Evolutionary conservation across 2,888 invertebrate species (phyloP).

Genomic region (Hipparchia sbordonii): DNA sequence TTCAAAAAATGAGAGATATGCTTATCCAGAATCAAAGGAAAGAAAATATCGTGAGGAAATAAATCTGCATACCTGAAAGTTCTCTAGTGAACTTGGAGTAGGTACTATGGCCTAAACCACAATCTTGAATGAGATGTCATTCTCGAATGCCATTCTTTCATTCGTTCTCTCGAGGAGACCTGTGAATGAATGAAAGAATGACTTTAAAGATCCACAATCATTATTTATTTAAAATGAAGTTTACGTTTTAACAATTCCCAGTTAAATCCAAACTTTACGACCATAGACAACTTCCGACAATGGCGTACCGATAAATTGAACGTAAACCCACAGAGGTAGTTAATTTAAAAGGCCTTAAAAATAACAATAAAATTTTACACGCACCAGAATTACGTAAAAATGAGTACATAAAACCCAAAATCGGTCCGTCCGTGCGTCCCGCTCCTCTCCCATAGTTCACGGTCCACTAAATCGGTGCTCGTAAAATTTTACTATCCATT

Average conservation of each 20-base stretch:
- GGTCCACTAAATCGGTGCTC: slow-evolving; percentile 60
- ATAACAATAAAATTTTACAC: slow-evolving; percentile 44
- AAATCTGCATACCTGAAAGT: too few species aligned
- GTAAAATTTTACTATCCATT: slow-evolving; percentile 76
- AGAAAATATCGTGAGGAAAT: too few species aligned
- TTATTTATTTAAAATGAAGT: not conserved
- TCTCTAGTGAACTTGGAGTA: too few species aligned
- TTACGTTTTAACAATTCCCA: slow-evolving; percentile 3
- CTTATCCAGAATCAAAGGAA: too few species aligned
- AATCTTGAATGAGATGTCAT: too few species aligned
- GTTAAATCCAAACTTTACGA: slow-evolving; percentile 21
- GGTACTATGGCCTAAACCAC: too few species aligned
- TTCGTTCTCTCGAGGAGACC: too few species aligned
- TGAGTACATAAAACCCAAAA: slow-evolving; percentile 36
- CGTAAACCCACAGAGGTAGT: slow-evolving; percentile 23
- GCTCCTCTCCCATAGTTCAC: slow-evolving; percentile 61
- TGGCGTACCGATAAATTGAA: slow-evolving; percentile 29
- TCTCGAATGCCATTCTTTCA: too few species aligned
- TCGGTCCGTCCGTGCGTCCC: slow-evolving; percentile 10
- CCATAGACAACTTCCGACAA: slow-evolving; percentile 31
- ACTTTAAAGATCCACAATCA: too few species aligned
- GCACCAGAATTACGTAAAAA: slow-evolving; percentile 43
- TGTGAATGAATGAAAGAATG: too few species aligned
- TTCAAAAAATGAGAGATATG: too few species aligned
- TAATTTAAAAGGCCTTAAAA: slow-evolving; percentile 41